Percentiles rank a stretch among this genome's conserved stretches.
Conservation (phyloP, 2,797 vertebrate genomes). For the Lepus townsendii region DNA sequence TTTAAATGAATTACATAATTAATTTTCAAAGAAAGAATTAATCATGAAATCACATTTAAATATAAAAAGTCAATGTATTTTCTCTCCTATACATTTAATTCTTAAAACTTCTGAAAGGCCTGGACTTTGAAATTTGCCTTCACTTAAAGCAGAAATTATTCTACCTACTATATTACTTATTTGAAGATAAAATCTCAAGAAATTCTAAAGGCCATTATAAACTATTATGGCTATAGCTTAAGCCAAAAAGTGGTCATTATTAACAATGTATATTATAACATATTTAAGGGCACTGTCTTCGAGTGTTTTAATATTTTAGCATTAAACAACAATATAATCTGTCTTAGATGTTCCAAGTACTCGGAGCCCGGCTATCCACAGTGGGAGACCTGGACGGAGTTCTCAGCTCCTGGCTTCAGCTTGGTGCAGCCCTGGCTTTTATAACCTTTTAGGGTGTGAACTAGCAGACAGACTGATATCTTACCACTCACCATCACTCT, state of each 20-base stretch:
- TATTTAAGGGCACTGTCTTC: neutral
- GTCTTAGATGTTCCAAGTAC: too few relatives aligned
- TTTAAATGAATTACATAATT: neutral
- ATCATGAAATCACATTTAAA: slow-evolving; percentile 54
- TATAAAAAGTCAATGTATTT: neutral
- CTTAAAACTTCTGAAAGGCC: slow-evolving; percentile 15
- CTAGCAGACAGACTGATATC: too few relatives aligned
- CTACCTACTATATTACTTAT: slow-evolving; percentile 23
- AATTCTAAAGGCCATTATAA: slow-evolving; percentile 46
- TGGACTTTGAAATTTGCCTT: slow-evolving; percentile 32
- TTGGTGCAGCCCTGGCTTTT: too few relatives aligned
- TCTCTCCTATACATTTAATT: neutral
- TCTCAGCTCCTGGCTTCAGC: too few relatives aligned
- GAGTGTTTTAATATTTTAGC: slow-evolving; percentile 13
- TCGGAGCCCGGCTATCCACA: too few relatives aligned
- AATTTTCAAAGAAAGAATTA: slow-evolving; percentile 45
- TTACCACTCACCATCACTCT: too few relatives aligned
- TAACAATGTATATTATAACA: neutral
- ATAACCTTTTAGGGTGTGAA: too few relatives aligned
- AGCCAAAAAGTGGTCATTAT: slow-evolving; percentile 26
- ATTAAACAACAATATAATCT: slow-evolving; percentile 14
- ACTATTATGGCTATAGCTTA: neutral
- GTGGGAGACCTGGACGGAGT: too few relatives aligned
- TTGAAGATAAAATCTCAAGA: slow-evolving; percentile 55
- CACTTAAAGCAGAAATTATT: slow-evolving; percentile 61